phyloP scores from a whole-genome alignment of 1,140 invertebrate genomes.

The Zaprionus nigranus region DNA sequence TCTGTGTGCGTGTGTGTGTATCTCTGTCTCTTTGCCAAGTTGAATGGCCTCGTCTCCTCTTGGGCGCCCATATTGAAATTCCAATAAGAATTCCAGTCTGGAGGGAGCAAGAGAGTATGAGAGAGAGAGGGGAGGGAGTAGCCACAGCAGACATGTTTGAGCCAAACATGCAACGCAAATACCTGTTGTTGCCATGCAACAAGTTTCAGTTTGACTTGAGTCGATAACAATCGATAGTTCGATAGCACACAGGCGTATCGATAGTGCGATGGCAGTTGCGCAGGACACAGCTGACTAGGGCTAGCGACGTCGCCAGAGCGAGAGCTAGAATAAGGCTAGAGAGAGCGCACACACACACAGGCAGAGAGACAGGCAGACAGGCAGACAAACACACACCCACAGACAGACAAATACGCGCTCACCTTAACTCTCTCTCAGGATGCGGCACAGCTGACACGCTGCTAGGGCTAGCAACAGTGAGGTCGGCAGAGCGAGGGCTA shows the following conservation, averaged over 20 bases:
- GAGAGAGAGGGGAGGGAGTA: background rate
- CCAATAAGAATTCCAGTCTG: constrained; percentile 53
- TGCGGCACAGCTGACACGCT: background rate
- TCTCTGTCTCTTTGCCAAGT: constrained; percentile 45
- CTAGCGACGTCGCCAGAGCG: constrained; percentile 5
- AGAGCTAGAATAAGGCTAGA: constrained; percentile 29
- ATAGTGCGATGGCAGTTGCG: constrained; percentile 14
- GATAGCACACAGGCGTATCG: background rate
- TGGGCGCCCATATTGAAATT: constrained; percentile 48
- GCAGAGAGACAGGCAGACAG: background rate
- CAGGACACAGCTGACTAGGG: constrained; percentile 16
- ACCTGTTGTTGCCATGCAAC: constrained; percentile 50
- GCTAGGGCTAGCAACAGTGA: too few relatives aligned
- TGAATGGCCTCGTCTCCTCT: constrained; percentile 65
- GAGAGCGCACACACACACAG: constrained; percentile 14
- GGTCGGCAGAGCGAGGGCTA: background rate
- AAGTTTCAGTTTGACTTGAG: constrained; percentile 21
- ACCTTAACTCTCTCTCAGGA: constrained; percentile 9
- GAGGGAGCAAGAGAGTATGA: background rate
- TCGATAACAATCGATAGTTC: constrained; percentile 8
- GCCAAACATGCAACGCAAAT: constrained; percentile 9
- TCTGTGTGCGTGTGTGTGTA: constrained; percentile 25
- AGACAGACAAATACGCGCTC: constrained; percentile 4
- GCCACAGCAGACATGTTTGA: constrained; percentile 18
- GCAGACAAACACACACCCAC: background rate